These are phyloP conservation scores for Lepus americanus DNA, from an alignment of 2,113 vertebrate genomes.

Conservation along the genomic window DNA sequence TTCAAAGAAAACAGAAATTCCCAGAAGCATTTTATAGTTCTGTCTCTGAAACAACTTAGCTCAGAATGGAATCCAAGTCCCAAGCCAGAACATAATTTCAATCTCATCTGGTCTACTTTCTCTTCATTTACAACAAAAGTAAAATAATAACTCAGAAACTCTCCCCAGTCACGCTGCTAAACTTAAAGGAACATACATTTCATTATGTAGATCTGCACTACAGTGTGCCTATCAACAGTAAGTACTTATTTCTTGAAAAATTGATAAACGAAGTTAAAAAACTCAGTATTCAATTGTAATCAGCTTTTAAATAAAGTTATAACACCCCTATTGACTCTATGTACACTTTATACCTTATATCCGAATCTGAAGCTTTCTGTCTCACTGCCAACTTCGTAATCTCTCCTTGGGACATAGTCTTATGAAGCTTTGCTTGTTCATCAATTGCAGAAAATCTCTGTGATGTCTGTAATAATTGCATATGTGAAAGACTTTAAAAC, in stretches of 20 bases:
- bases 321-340: not conserved
- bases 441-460: constrained; percentile 88
- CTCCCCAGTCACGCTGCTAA: not conserved
- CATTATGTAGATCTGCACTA: not conserved
- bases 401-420: constrained; percentile 96
- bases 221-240: not conserved
- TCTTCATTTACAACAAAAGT: constrained; percentile 48
- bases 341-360: constrained; percentile 91
- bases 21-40: not conserved
- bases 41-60: constrained; percentile 3
- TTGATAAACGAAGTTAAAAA: constrained; percentile 2
- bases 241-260: constrained; percentile 43
- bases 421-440: constrained; percentile 92
- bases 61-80: constrained; percentile 34
- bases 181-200: constrained; percentile 9
- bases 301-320: constrained; percentile 41
- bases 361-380: constrained; percentile 90
- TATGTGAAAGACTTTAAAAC: constrained; percentile 56
- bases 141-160: constrained; percentile 52
- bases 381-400: constrained; percentile 89
- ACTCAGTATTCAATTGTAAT: not conserved
- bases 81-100: constrained; percentile 41
- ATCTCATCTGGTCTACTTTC: not conserved
- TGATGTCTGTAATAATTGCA: constrained; percentile 87
- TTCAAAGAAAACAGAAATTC: constrained; percentile 40